phyloP scores from a whole-genome alignment of 2,113 vertebrate species.

The Lepisosteus oculatus region DNA sequence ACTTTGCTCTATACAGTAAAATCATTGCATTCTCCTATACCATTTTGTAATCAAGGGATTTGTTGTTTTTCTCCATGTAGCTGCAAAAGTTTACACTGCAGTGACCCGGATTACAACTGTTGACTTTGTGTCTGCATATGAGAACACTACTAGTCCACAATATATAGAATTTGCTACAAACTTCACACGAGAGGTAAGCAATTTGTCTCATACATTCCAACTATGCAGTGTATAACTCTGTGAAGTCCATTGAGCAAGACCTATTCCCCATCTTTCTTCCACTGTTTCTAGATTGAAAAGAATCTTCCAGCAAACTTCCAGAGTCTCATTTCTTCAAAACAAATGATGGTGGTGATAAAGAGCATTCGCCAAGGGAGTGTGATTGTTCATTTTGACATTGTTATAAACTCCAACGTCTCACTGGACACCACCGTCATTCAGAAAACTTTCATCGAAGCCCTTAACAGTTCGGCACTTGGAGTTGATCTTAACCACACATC shows the following conservation, averaged over 20 bases:
- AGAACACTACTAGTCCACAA: slow-evolving; percentile 5
- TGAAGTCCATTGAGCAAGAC: not conserved
- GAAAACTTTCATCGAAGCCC: slow-evolving; percentile 9
- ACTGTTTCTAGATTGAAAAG: slow-evolving; percentile 5
- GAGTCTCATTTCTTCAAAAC: not conserved
- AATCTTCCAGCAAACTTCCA: slow-evolving; percentile 13
- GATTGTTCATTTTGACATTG: slow-evolving; percentile 17
- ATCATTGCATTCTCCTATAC: no score
- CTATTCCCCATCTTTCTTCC: not conserved
- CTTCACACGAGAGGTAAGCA: slow-evolving; percentile 17
- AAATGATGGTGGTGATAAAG: slow-evolving; percentile 11
- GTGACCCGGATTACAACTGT: slow-evolving; percentile 1
- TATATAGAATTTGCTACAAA: slow-evolving; percentile 4
- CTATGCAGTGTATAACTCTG: not conserved
- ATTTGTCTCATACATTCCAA: not conserved
- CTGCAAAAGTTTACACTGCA: slow-evolving; percentile 10
- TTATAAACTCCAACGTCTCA: not conserved
- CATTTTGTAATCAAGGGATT: not conserved
- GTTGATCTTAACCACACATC: slow-evolving; percentile 7
- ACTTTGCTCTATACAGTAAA: no score
- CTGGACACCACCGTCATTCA: not conserved
- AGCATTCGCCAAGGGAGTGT: slow-evolving; percentile 15
- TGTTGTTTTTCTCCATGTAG: slow-evolving; percentile 2
- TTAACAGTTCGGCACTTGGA: slow-evolving; percentile 9
- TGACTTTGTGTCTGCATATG: slow-evolving; percentile 6